Evolutionary conservation across 2,113 vertebrate species (phyloP).

Genomic region (Xenopus laevis): DNA sequence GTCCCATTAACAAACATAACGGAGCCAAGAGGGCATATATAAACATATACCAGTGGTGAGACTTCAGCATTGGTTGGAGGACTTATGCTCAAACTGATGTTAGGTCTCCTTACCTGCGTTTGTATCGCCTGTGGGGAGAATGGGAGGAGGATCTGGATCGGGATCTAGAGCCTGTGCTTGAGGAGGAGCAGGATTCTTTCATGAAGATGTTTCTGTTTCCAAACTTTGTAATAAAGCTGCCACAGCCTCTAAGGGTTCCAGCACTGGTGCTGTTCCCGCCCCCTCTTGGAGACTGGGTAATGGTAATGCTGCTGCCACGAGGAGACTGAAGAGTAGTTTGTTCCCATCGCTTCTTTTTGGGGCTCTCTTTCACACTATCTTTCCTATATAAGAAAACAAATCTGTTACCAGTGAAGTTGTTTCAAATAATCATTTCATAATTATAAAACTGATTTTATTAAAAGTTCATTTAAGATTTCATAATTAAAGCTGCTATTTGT

Average conservation of each 20-base stretch:
- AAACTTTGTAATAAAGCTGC: slow-evolving; percentile 62
- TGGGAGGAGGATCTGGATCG: slow-evolving; percentile 75
- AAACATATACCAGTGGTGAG: too few species aligned
- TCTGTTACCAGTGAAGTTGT: too few species aligned
- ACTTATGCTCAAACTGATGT: too few species aligned
- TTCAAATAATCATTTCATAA: too few species aligned
- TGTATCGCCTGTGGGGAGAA: slow-evolving; percentile 63
- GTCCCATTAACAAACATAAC: too few species aligned
- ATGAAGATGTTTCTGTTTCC: slow-evolving; percentile 86
- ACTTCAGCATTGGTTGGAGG: not conserved
- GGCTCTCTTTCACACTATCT: slow-evolving; percentile 57
- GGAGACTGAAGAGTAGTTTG: slow-evolving; percentile 58
- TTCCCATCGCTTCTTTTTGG: slow-evolving; percentile 83
- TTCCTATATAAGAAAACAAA: slow-evolving; percentile 21
- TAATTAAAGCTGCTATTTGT: too few species aligned
- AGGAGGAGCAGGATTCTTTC: slow-evolving; percentile 82
- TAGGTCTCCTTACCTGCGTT: slow-evolving; percentile 59
- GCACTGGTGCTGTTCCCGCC: slow-evolving; percentile 47
- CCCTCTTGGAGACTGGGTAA: slow-evolving; percentile 55
- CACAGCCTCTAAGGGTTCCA: slow-evolving; percentile 52
- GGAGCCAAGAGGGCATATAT: too few species aligned
- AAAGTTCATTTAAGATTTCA: too few species aligned
- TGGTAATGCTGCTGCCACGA: slow-evolving; percentile 53
- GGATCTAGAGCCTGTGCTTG: slow-evolving; percentile 78
- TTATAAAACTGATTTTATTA: too few species aligned